These are phyloP conservation scores for Habroteleia sp. DNA, from an alignment of 2,888 invertebrate species.

Conservation along the genomic window DNA sequence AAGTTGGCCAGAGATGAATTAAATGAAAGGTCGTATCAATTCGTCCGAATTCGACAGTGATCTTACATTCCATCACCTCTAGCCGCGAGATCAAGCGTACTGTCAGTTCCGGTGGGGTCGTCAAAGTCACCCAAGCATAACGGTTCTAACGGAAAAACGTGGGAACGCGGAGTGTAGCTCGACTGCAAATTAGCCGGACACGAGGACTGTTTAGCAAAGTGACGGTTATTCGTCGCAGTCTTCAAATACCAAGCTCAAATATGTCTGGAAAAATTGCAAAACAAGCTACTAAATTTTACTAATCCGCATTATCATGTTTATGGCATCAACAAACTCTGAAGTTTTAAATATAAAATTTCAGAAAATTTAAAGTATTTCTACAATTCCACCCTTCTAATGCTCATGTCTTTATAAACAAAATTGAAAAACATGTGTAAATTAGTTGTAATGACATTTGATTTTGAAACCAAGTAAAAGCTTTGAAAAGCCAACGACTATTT, in stretches of 20 bases:
- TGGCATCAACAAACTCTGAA: too few species aligned
- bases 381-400: too few species aligned
- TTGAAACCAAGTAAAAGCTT: too few species aligned
- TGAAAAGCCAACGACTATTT: conserved; percentile 36
- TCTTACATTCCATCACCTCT: conserved; percentile 48
- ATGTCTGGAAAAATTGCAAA: too few species aligned
- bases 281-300: too few species aligned
- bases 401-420: too few species aligned
- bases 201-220: conserved; percentile 45
- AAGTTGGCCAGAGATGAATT: not conserved
- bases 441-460: too few species aligned
- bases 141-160: conserved; percentile 81
- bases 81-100: conserved; percentile 71
- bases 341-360: too few species aligned
- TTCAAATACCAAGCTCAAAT: too few species aligned
- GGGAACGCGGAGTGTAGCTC: conserved; percentile 72
- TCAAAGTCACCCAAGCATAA: conserved; percentile 77
- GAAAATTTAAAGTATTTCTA: too few species aligned
- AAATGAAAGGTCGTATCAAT: not conserved
- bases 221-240: conserved; percentile 57
- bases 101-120: conserved; percentile 79
- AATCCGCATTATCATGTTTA: too few species aligned
- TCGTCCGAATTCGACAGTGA: conserved; percentile 20
- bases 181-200: conserved; percentile 62
- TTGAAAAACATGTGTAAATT: too few species aligned